phyloP scores from a whole-genome alignment of 2,113 vertebrate species.

The Fregetta grallaria region DNA sequence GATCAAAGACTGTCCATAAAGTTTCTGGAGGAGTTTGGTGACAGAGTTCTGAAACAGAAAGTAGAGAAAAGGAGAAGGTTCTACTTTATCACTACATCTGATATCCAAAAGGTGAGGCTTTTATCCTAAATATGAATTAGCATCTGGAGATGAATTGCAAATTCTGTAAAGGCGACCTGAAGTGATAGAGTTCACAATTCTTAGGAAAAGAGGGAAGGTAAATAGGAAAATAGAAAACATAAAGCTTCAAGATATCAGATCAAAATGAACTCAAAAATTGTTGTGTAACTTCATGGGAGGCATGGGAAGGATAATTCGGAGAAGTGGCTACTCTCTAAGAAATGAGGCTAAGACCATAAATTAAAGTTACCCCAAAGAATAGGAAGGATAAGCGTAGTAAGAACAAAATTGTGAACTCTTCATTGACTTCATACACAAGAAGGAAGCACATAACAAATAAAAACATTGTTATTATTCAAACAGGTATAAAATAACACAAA shows the following conservation, averaged over 20 bases:
- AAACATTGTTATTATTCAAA: background rate
- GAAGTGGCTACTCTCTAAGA: background rate
- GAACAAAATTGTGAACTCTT: background rate
- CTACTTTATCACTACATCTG: background rate
- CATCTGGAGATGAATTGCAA: background rate
- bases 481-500: background rate
- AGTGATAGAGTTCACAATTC: background rate
- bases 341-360: background rate
- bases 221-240: background rate
- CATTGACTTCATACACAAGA: background rate
- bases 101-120: background rate
- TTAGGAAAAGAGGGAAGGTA: background rate
- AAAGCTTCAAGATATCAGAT: background rate
- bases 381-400: background rate
- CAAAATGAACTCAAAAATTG: background rate
- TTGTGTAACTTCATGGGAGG: background rate
- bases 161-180: background rate
- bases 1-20: background rate
- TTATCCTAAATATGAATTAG: background rate
- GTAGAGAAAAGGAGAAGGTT: background rate
- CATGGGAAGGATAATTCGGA: background rate
- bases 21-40: background rate
- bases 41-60: background rate
- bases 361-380: background rate
- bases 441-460: background rate